Percentiles rank a stretch among this genome's conserved stretches.
phyloP scores from a whole-genome alignment of 2,797 vertebrate genomes.

The Chrosomus eos region DNA sequence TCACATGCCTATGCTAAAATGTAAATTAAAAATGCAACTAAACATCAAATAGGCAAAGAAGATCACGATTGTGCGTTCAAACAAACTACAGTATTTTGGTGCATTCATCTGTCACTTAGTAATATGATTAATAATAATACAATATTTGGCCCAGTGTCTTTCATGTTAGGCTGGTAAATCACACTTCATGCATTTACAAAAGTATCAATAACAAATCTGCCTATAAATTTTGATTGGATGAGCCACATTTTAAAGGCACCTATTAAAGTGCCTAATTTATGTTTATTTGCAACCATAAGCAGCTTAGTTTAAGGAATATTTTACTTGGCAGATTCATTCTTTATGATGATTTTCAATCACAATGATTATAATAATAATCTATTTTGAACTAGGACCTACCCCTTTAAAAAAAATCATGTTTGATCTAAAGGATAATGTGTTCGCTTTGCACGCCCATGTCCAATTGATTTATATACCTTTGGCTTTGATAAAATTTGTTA shows the following conservation, averaged over 20 bases:
- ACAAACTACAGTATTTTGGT: neutral
- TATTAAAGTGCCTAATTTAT: neutral
- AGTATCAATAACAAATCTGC: neutral
- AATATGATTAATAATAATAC: neutral
- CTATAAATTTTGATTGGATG: neutral
- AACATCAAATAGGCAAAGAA: neutral
- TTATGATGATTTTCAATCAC: neutral
- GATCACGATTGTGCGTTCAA: neutral
- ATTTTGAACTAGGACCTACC: neutral
- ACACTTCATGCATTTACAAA: neutral
- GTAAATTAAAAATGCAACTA: neutral
- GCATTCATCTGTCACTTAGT: neutral
- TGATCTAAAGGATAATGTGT: neutral
- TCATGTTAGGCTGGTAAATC: neutral
- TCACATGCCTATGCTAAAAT: neutral
- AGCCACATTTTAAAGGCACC: neutral
- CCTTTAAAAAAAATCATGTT: neutral
- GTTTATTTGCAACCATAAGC: neutral
- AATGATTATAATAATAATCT: neutral
- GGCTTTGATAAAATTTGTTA: conserved; percentile 20
- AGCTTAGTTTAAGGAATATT: neutral
- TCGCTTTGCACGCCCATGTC: neutral
- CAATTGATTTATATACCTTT: neutral
- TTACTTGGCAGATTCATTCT: neutral
- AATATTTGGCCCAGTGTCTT: conserved; percentile 3